Base-by-base conservation (phyloP, 2,113 vertebrate species). In the Pongo pygmaeus region DNA sequence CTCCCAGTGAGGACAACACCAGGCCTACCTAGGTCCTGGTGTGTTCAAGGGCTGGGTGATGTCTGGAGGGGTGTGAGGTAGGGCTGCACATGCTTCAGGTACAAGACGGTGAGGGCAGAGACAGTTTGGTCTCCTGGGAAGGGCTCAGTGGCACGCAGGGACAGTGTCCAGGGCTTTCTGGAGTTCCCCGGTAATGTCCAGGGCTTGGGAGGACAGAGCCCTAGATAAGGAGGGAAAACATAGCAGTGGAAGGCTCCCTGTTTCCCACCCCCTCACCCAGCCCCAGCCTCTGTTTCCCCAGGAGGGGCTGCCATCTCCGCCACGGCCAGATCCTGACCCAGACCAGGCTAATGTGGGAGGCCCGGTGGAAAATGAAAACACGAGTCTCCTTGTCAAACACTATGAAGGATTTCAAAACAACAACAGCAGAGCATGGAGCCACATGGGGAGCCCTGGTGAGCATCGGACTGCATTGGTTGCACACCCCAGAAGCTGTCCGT, bases 181-280 rank as follows among this genome's bases (percentile, higher is more conserved):
- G 0, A 99, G 95, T 0, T 98, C 98, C 95, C 99, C 91, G 93
- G 98, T 98, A 92, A 99, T 96, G 11, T 99, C 98, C 32, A 99
- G 98, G 0, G 99, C 96, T 96, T 97, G 77, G 92, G 98, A 92
- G 59, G 69, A 97, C 35, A 95, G 78, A 77, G 48, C 30, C 30
- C 13, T 12, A 25, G 77, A 20, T 43, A 2, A 40, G n/a, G 30
- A 25, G 6, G 69, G 38, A 12, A 22, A n/a, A 90, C 3, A 11
- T 43, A n/a, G 38, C 43, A 6, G 25, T 2, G 11, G 35, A 25
- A 81, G 43, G 23, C 8, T 40, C n/a, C 22, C 38, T 12, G 43
- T 5, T 25, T 64, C 61, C 61, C 61, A 5, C 27, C 27, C 11
- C 61, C 18, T 13, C 80, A 6, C 50, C 52, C 52, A 18, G 52